A percentile compares a stretch with the other conserved stretches of the same genome.
phyloP scores from a whole-genome alignment of 2,888 invertebrate genomes.

The Troides helena region DNA sequence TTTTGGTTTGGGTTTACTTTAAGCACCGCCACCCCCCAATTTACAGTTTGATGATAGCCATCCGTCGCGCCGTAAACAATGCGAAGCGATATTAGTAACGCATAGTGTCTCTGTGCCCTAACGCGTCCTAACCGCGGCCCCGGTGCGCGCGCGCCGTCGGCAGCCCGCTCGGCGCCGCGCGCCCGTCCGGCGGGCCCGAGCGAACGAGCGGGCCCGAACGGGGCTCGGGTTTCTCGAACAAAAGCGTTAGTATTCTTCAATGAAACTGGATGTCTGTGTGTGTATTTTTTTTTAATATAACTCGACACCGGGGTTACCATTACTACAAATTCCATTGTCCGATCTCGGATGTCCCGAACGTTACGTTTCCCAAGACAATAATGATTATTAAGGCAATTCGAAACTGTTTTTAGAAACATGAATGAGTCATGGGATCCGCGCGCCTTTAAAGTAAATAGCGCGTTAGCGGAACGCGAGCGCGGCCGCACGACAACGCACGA shows the following conservation, averaged over 20 bases:
- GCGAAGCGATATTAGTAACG: conserved; percentile 75
- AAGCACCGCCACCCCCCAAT: conserved; percentile 79
- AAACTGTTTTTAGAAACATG: conserved; percentile 72
- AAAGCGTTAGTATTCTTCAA: conserved; percentile 70
- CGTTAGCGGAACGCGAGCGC: conserved; percentile 32
- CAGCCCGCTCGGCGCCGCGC: conserved; percentile 52
- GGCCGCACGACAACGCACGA: conserved; percentile 38
- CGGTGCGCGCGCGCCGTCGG: conserved; percentile 42
- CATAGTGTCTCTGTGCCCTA: conserved; percentile 50
- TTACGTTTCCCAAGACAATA: conserved; percentile 71
- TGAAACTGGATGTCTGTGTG: conserved; percentile 58
- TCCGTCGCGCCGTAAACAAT: conserved; percentile 61
- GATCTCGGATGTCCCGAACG: conserved; percentile 61
- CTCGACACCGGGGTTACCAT: conserved; percentile 67
- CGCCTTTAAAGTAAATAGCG: conserved; percentile 45
- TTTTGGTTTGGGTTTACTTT: conserved; percentile 37
- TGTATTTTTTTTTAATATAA: conserved; percentile 50
- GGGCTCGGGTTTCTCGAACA: conserved; percentile 66
- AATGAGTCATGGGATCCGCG: conserved; percentile 70
- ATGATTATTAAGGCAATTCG: conserved; percentile 64
- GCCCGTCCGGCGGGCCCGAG: conserved; percentile 47
- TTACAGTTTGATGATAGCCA: conserved; percentile 61
- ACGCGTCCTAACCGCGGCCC: conserved; percentile 47
- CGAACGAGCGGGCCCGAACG: conserved; percentile 48
- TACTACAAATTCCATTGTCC: conserved; percentile 74